These are phyloP conservation scores for Tolmerus cingulatus DNA, from an alignment of 2,888 invertebrate species.

Conservation along the genomic window DNA sequence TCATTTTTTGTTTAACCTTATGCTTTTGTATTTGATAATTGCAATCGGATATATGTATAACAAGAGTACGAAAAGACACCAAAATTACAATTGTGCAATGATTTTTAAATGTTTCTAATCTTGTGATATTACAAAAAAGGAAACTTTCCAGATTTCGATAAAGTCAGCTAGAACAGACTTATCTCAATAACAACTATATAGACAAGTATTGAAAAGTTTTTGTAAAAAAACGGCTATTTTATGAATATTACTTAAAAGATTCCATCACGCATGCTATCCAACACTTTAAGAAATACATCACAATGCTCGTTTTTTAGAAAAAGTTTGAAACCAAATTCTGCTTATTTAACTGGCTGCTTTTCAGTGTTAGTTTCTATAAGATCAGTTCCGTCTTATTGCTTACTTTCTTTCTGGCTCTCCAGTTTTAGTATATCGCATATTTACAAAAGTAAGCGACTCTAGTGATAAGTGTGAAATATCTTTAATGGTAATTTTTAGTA, in stretches of 20 bases:
- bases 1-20: background rate
- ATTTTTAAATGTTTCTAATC: background rate
- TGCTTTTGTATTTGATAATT: background rate
- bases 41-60: background rate
- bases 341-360: background rate
- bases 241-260: background rate
- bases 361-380: background rate
- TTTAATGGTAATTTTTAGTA: conserved; percentile 5
- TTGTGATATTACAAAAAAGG: background rate
- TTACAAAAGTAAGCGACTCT: background rate
- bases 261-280: background rate
- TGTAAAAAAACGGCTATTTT: conserved; percentile 22
- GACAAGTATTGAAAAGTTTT: background rate
- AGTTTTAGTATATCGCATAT: background rate
- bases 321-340: conserved; percentile 35
- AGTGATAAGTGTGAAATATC: background rate
- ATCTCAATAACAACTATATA: background rate
- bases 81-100: background rate
- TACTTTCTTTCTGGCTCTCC: background rate
- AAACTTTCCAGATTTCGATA: background rate
- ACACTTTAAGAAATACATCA: conserved; percentile 30
- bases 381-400: background rate
- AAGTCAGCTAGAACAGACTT: background rate
- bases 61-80: background rate
- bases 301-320: background rate